Evolutionary conservation across 2,113 vertebrate species (phyloP), one percentile per base, ranked within the genome.

Genomic region (Triplophysa dalaica): DNA sequence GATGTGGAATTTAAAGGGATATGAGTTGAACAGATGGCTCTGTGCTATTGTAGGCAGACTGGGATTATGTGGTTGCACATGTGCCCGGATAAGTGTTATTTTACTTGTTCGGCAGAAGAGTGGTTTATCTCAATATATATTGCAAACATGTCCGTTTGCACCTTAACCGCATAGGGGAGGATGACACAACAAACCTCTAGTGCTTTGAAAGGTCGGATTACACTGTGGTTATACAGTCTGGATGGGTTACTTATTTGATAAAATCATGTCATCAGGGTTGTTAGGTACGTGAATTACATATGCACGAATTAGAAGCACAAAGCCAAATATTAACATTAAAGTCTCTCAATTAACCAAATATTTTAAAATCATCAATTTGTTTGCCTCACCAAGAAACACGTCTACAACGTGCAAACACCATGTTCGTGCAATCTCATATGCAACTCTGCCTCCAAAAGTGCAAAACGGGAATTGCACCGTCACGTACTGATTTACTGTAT

Each of bases 11-110:
- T 68, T 79, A 58, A 80, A 72, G 65, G 82, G 76, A 70, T 68
- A 70, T 80, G 78, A 81, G 64, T 26, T 73, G 77, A 87, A 82
- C 87, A 89, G 87, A 89, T 86, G 87, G 83, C 78, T 54, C 8
- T 76, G 56, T 77, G 65, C 72, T 70, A 80, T 81, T 77, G 52
- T 79, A 75, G 66, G 68, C 61, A 76, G 77, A 43, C 74, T 22
- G 66, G 84, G 81, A 86, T 87, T 85, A 85, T 69, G 58, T 66
- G 66, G 60, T 70, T 72, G 83, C 86, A 86, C 67, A 78, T 84
- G 76, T 82, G 74, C 48, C 68, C 21, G 50, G 67, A 83, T 78
- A 75, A 72, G 67, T 79, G 74, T 64, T 79, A 70, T 70, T 75
- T 43, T 60, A n/a, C 62, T 9, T 22, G 50, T 41, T 76, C 58